Base-by-base conservation (phyloP, 2,888 invertebrate species). In the Spilarctia lutea region DNA sequence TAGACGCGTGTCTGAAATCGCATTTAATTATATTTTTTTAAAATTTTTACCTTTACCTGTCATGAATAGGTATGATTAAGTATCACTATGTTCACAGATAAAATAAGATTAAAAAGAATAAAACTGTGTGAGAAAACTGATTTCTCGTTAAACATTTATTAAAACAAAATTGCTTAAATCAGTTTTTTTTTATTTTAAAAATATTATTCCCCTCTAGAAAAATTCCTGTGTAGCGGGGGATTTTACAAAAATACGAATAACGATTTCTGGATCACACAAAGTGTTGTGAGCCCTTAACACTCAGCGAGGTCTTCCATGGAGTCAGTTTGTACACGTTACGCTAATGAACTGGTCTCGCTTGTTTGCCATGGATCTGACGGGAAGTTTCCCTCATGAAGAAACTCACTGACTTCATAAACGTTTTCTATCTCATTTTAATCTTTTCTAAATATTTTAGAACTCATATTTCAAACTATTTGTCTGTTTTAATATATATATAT, bases 1-100 rank as follows among this genome's bases (percentile, higher is more conserved):
- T 75, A 75, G 72, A 77, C 79, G 83, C 80, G 76, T 87, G 85
- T 80, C 83, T 74, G 75, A 80, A 65, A 75, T 78, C 78, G 75
- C 75, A 76, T 75, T 83, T 80, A 73, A 79, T 35, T 33, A 63
- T n/a, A 3, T 30, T 78, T 81, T 79, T 86, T 63, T 30, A n/a
- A 18, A 85, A 85, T 83, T 87, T 84, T 82, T 85, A 80, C 75
- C 84, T 85, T 81, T 83, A 79, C 83, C 81, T 81, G 81, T 71
- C 74, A 75, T 78, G 77, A 83, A 83, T 71, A n/a, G n/a, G n/a
- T n/a, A n/a, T n/a, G n/a, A 82, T 84, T 76, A 76, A 67, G 66
- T 70, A 73, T 77, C 74, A 79, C 83, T 73, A 78, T 72, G 69
- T 76, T 78, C 65, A 8, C 33, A 70, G 68, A 72, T 76, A 75